Evolutionary conservation across 2,113 vertebrate species (phyloP), one percentile per base, ranked within the genome.

Genomic region (Sander lucioperca): DNA sequence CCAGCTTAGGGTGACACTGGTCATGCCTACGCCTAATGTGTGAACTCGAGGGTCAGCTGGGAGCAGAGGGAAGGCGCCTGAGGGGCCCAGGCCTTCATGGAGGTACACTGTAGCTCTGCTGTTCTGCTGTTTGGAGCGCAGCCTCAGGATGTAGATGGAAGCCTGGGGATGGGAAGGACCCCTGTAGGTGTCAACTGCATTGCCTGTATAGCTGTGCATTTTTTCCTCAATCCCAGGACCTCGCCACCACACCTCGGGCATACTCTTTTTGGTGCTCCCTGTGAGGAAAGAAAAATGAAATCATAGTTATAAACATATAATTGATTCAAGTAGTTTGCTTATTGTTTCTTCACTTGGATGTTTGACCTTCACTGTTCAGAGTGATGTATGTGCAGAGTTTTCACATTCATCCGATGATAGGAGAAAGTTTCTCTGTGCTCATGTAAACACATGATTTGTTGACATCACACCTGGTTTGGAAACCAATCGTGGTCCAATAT

Each of bases 1-100:
- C 97, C 97, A 98, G 81, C 95, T 94, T 64, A 98, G 94, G 36
- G 96, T 97, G 80, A 96, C 96, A 0, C 96, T 96, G n/a, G 95
- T 96, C 80, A 95, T 96, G 23, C 96, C 96, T 0, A 96, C 76
- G 3, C 96, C 94, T 0, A 96, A 53, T 0, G 96, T 93, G 53
- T 96, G 96, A 39, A 98, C 94, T 23, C 85, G 94, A 2, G 95
- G 94, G 82, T 98, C 97, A 12, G 43, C 45, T 0, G 97, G 97
- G 1, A 98, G 93, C 30, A 95, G 91, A 2, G 97, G 97, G n/a
- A 96, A 97, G 48, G 92, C 85, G 8, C 94, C 95, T 0, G 92
- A 94, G 0, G 92, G 88, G 0, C 92, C 91, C 0, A 74, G 87
- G 65, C 96, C 95, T 13, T 94, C 95, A 0, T 96, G 94, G 48